Conservation (phyloP, 2,113 vertebrate genomes). For the Barbus barbus region DNA sequence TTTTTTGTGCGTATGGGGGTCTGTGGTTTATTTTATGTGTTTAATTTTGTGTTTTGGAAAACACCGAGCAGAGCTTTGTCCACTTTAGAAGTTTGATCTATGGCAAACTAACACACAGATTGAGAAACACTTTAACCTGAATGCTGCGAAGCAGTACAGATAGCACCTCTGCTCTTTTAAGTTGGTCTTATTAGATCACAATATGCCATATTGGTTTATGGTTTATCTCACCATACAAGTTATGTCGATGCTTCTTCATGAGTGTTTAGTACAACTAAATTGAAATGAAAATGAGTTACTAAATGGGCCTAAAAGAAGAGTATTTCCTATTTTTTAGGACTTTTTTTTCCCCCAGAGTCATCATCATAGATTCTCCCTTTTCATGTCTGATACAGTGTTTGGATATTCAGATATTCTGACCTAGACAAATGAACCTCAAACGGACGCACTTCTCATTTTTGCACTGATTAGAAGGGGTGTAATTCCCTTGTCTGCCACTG, state of each 20-base stretch:
- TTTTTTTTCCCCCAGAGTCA: no score
- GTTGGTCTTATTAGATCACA: constrained; percentile 19
- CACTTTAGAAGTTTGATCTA: constrained; percentile 23
- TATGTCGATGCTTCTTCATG: not conserved
- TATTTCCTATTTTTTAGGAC: not conserved
- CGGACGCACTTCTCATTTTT: constrained; percentile 30
- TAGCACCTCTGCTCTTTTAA: constrained; percentile 17
- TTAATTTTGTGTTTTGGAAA: constrained; percentile 47
- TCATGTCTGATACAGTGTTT: not conserved
- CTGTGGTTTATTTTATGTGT: constrained; percentile 48
- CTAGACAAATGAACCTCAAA: not conserved
- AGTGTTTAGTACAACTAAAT: constrained; percentile 21
- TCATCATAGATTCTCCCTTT: not conserved
- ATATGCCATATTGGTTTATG: constrained; percentile 8
- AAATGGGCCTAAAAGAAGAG: not conserved
- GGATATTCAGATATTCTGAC: not conserved
- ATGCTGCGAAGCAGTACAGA: not conserved
- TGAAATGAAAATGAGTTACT: not conserved
- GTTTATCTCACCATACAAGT: not conserved
- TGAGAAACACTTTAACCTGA: not conserved
- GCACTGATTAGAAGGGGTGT: not conserved
- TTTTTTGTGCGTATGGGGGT: not conserved
- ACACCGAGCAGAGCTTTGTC: constrained; percentile 42
- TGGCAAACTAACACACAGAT: not conserved
- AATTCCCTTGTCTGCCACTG: constrained; percentile 6